A percentile compares a stretch with the other conserved stretches of the same genome.
These are phyloP conservation scores for Agrypnia vestita DNA, from an alignment of 1,140 invertebrate species.

Conservation along the genomic window DNA sequence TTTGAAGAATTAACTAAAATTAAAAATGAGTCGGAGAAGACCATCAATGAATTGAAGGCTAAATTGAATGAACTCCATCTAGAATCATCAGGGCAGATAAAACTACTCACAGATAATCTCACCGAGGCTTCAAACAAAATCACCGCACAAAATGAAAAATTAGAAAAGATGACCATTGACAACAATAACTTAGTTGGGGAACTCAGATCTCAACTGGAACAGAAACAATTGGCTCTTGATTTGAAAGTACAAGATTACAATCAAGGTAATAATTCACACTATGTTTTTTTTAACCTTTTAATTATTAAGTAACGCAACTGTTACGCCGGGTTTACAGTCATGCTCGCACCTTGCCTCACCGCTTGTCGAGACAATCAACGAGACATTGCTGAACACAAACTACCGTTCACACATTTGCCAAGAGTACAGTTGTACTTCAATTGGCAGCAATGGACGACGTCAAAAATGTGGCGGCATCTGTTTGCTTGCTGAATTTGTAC, in stretches of 20 bases:
- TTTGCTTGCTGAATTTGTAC: no score
- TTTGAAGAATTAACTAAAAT: conserved; percentile 68
- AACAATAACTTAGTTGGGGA: conserved; percentile 69
- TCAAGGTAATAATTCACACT: conserved; percentile 65
- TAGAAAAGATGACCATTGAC: conserved; percentile 70
- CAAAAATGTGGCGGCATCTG: no score
- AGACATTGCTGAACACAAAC: no score
- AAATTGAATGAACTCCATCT: conserved; percentile 70
- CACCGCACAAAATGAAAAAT: conserved; percentile 69
- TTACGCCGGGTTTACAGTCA: no score
- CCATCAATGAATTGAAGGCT: conserved; percentile 68
- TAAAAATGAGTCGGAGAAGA: conserved; percentile 68
- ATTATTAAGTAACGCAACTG: not conserved
- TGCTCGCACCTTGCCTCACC: not conserved
- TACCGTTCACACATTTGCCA: no score
- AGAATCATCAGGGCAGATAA: conserved; percentile 69
- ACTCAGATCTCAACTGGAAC: conserved; percentile 68
- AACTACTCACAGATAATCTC: conserved; percentile 68
- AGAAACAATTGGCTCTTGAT: conserved; percentile 70
- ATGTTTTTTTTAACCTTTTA: conserved; percentile 22
- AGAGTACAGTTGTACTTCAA: no score
- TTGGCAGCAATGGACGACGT: no score
- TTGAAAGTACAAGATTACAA: conserved; percentile 70
- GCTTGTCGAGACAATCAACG: not conserved
- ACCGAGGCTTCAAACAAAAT: conserved; percentile 70